These are phyloP conservation scores for Dusona sp. DNA, from an alignment of 2,888 invertebrate species.

Conservation along the genomic window DNA sequence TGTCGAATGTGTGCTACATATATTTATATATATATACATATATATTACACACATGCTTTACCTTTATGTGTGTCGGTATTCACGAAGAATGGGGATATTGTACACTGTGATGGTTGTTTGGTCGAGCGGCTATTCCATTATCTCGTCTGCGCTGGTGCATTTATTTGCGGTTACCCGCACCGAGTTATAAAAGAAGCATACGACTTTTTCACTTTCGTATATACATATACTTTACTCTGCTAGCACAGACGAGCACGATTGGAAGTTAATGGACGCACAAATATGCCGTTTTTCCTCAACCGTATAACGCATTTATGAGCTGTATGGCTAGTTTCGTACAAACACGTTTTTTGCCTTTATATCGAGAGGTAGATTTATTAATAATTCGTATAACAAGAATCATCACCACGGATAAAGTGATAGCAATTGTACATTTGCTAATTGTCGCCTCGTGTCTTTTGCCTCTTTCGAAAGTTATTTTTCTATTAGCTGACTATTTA, in stretches of 20 bases:
- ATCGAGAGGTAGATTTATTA: not conserved
- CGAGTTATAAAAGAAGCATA: conserved; percentile 62
- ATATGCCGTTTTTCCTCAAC: conserved; percentile 58
- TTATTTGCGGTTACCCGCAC: conserved; percentile 68
- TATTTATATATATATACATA: not conserved
- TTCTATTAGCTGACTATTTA: not conserved
- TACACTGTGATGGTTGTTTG: conserved; percentile 55
- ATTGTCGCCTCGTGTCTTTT: not conserved
- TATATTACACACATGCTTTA: not conserved
- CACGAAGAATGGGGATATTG: conserved; percentile 46
- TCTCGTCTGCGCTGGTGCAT: conserved; percentile 63
- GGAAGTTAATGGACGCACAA: conserved; percentile 65
- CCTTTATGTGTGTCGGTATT: not conserved
- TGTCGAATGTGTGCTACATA: conserved; percentile 10
- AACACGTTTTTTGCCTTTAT: not conserved
- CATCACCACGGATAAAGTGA: not conserved
- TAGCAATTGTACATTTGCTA: not conserved
- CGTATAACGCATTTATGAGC: conserved; percentile 25
- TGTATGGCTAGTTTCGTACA: conserved; percentile 4
- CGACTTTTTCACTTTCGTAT: conserved; percentile 53
- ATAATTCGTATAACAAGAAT: conserved; percentile 8
- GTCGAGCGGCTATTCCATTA: conserved; percentile 67
- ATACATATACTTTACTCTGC: not conserved
- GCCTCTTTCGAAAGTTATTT: not conserved
- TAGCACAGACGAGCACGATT: conserved; percentile 42